Percentiles rank a stretch among this genome's conserved stretches.
These are phyloP conservation scores for Pocillopora verrucosa DNA, from an alignment of 64 coral and sea anemone genomes.

Conservation along the genomic window DNA sequence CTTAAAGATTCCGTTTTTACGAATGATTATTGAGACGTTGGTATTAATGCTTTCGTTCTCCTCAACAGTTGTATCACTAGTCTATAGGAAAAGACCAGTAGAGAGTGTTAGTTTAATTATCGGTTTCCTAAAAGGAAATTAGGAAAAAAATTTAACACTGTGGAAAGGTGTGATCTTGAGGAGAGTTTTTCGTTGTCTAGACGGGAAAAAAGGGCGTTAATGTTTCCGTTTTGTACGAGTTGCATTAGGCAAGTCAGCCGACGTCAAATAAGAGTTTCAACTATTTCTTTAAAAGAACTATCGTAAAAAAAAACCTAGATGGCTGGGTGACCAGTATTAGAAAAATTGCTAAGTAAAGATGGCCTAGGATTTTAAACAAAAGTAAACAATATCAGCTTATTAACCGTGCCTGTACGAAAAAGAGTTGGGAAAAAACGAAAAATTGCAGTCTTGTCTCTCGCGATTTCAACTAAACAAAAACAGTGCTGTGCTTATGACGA, in stretches of 20 bases:
- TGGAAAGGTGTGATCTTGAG: background rate
- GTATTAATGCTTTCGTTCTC: no score
- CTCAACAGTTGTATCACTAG: no score
- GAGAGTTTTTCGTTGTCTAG: constrained; percentile 6
- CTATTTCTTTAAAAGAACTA: background rate
- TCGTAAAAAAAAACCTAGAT: no score
- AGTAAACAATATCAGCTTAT: background rate
- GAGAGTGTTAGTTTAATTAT: background rate
- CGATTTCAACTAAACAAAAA: background rate
- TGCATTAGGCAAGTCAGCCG: background rate
- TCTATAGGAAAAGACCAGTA: background rate
- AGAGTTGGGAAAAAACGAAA: background rate
- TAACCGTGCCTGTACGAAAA: background rate
- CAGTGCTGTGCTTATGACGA: background rate
- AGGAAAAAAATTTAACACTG: background rate
- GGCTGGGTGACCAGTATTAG: background rate
- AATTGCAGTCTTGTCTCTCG: no score
- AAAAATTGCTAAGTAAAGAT: background rate
- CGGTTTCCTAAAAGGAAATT: background rate
- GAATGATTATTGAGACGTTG: no score
- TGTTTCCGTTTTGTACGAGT: background rate
- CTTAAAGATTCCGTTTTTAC: no score
- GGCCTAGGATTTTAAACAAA: background rate
- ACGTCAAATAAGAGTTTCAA: background rate
- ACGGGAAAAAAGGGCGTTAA: constrained; percentile 18